A percentile compares a stretch with the other conserved stretches of the same genome.
Conservation (phyloP, 2,113 vertebrate genomes). For the Tretioscincus oriximinensis region DNA sequence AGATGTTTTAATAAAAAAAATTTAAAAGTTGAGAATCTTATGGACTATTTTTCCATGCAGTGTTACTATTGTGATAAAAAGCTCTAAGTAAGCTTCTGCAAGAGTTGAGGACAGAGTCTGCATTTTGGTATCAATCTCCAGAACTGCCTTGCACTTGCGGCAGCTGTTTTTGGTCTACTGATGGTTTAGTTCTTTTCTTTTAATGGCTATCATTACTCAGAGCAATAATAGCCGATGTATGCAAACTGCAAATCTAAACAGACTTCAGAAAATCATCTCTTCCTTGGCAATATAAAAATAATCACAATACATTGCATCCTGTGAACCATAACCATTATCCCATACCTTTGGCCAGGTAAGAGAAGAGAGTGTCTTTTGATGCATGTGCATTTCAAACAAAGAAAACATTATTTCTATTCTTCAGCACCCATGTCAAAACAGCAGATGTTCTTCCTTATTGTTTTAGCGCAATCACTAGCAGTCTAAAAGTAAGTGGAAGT, state of each 20-base stretch:
- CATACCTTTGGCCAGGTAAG: background rate
- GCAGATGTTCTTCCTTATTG: too few relatives aligned
- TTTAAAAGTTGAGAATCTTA: conserved; percentile 6
- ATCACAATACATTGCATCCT: background rate
- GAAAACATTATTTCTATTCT: background rate
- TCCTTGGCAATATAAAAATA: background rate
- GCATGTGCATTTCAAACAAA: conserved; percentile 24
- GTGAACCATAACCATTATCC: background rate
- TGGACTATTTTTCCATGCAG: conserved; percentile 3
- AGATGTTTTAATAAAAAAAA: background rate
- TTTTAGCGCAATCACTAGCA: too few relatives aligned
- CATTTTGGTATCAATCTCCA: background rate
- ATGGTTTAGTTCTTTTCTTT: conserved; percentile 26
- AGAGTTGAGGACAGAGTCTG: background rate
- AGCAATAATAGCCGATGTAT: conserved; percentile 21
- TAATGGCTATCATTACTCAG: conserved; percentile 1
- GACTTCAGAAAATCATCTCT: background rate
- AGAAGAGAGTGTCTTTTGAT: background rate
- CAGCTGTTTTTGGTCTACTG: background rate
- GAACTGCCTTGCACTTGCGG: conserved; percentile 2
- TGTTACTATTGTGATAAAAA: conserved; percentile 11
- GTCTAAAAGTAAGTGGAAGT: too few relatives aligned
- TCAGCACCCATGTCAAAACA: background rate
- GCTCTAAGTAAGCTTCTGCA: conserved; percentile 16
- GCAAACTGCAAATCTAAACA: conserved; percentile 9